Evolutionary conservation across 1,140 invertebrate genomes (phyloP), one percentile per base, ranked within the genome.

Genomic region (Neuroterus valhalla): DNA sequence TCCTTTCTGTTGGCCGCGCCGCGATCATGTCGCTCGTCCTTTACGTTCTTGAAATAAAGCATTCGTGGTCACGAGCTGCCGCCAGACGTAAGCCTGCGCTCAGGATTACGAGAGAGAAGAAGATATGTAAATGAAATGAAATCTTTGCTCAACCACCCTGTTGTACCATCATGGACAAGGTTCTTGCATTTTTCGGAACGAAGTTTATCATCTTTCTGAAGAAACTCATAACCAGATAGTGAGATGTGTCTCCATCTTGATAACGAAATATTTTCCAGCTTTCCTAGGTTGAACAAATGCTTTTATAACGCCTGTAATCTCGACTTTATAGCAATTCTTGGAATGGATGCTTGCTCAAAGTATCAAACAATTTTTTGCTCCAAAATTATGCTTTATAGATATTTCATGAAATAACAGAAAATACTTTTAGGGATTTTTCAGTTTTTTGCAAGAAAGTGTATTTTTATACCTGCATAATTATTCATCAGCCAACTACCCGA

Each of bases 111-210:
- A 71, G 52, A 81, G 71, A 77, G 42, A 8, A 75, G 72, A 71
- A 80, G 78, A 80, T 83, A 81, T 83, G 79, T 78, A 83, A 84
- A 85, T 82, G 80, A 82, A 82, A 81, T 83, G 76, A 77, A 85
- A 83, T 83, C 78, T 82, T 84, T 80, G 48, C 77, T 79, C 78
- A 85, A 82, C 68, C 78, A 50, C 67, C 70, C 26, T 70, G 48
- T 70, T 12, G 46, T 48, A 43, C 31, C 17, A 71, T 19, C 38
- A 38, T 38, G 62, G 43, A 21, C 70, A 23, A 52, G 68, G 43
- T 67, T 50, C n/a, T 31, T 26, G 52, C 52, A 72, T 75, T 66
- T 50, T 67, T 44, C 70, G 17, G 12, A 19, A 50, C 11, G 19
- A 21, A 50, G 21, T 50, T 21, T 21, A 21, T 1, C 5, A 3